Evolutionary conservation across 2,888 invertebrate species (phyloP), one percentile per base, ranked within the genome.

Genomic region (Itoplectis maculator): DNA sequence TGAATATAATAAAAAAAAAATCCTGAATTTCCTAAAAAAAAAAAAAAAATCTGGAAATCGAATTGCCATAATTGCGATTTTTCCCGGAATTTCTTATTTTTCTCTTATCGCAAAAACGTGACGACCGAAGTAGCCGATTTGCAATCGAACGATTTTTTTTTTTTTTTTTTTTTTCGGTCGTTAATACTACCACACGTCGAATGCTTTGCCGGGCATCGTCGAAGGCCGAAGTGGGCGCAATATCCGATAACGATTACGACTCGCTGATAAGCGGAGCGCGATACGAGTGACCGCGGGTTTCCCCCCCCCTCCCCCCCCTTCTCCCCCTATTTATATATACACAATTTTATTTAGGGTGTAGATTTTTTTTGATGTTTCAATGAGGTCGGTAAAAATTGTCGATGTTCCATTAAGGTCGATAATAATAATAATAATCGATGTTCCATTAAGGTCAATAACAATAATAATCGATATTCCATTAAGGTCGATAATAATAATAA

Each of bases 231-330:
- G 65, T 65, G 54, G 74, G 74, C 74, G 54, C 74, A 75, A 75
- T 75, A 75, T 65, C 65, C 74, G 74, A 75, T 75, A 75, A 75
- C 51, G 54, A 65, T 75, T 35, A 29, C 42, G 7, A 65, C 65
- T 65, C 65, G 74, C 15, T 40, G 65, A 42, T 65, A 75, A 75
- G 65, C 54, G 40, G 74, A 66, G 40, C 54, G 65, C 54, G 74
- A 65, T n/a, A 42, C 6, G 29, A 35, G 23, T 13, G 23, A 29
- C 5, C 29, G 29, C 2, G 29, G 5, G 29, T 29, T 29, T n/a
- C n/a, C n/a, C n/a, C n/a, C n/a, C n/a, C n/a, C n/a, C n/a, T n/a
- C n/a, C n/a, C n/a, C n/a, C n/a, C n/a, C n/a, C n/a, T n/a, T n/a
- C n/a, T n/a, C n/a, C n/a, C n/a, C n/a, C n/a, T n/a, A n/a, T n/a